Conservation (phyloP, 1,140 invertebrate species). For the Drosophila insularis region DNA sequence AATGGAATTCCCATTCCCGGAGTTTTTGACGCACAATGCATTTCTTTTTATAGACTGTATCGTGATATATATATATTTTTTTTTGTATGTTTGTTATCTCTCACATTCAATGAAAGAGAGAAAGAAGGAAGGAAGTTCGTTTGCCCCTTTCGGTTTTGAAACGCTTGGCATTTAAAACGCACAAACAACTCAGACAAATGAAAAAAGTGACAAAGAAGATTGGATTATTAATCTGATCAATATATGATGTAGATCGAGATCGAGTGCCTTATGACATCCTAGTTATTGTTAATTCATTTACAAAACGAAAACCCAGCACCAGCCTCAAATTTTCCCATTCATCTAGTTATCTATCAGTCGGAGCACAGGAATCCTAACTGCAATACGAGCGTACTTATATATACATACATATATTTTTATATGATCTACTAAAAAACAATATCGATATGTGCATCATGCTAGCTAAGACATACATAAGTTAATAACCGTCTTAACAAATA, state of each 20-base stretch:
- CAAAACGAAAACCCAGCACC: slow-evolving; percentile 8
- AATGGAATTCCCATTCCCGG: not conserved
- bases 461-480: not conserved
- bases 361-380: slow-evolving; percentile 27
- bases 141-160: slow-evolving; percentile 7
- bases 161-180: slow-evolving; percentile 60
- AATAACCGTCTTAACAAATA: not conserved
- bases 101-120: not conserved
- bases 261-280: slow-evolving; percentile 66
- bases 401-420: slow-evolving; percentile 39
- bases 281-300: slow-evolving; percentile 38
- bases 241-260: slow-evolving; percentile 17
- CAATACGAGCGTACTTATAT: not conserved
- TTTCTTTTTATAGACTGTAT: slow-evolving; percentile 16
- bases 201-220: slow-evolving; percentile 7
- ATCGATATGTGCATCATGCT: not conserved
- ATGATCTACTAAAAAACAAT: slow-evolving; percentile 17
- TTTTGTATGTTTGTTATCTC: slow-evolving; percentile 15
- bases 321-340: slow-evolving; percentile 14
- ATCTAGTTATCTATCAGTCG: slow-evolving; percentile 26
- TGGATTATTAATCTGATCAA: slow-evolving; percentile 7
- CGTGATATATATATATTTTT: slow-evolving; percentile 7
- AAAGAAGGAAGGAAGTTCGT: not conserved
- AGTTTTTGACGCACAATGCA: slow-evolving; percentile 31
- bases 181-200: slow-evolving; percentile 27